Conservation (phyloP, 53 echinoderm and acorn worm genomes). For the Pentamera pediparva region DNA sequence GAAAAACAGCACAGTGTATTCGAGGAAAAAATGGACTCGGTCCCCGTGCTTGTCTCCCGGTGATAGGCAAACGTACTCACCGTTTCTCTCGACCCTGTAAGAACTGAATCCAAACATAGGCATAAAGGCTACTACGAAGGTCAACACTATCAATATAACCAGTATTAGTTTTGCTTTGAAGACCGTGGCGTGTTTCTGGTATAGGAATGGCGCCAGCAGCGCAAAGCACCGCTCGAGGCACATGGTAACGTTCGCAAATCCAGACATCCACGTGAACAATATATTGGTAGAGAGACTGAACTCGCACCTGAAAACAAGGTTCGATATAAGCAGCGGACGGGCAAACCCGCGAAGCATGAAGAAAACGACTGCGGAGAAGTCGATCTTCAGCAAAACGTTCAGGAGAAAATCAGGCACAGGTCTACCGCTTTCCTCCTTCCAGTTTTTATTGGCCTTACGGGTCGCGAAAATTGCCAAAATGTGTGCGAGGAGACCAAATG, state of each 20-base stretch:
- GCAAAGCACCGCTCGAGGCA: constrained; percentile 14
- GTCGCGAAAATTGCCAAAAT: constrained; percentile 50
- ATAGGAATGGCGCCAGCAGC: background rate
- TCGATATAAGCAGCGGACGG: background rate
- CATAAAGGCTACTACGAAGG: background rate
- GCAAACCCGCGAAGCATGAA: constrained; percentile 46
- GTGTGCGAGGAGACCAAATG: constrained; percentile 53
- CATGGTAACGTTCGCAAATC: constrained; percentile 16
- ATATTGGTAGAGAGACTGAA: constrained; percentile 51
- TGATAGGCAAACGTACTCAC: background rate
- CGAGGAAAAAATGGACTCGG: constrained; percentile 31
- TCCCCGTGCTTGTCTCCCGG: background rate
- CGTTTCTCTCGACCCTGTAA: background rate
- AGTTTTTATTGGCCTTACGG: constrained; percentile 6
- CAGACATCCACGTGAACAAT: constrained; percentile 54
- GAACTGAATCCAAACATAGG: constrained; percentile 15
- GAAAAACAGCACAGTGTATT: constrained; percentile 47
- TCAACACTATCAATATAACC: background rate
- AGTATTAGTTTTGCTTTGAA: background rate
- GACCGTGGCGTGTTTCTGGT: constrained; percentile 3
- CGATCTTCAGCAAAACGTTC: constrained; percentile 41
- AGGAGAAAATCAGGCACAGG: constrained; percentile 41
- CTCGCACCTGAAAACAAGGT: constrained; percentile 38
- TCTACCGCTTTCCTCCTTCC: constrained; percentile 6
- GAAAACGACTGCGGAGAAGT: constrained; percentile 42